Evolutionary conservation across 2,113 vertebrate species (phyloP), one percentile per base, ranked within the genome.

Genomic region (Chitala chitala): DNA sequence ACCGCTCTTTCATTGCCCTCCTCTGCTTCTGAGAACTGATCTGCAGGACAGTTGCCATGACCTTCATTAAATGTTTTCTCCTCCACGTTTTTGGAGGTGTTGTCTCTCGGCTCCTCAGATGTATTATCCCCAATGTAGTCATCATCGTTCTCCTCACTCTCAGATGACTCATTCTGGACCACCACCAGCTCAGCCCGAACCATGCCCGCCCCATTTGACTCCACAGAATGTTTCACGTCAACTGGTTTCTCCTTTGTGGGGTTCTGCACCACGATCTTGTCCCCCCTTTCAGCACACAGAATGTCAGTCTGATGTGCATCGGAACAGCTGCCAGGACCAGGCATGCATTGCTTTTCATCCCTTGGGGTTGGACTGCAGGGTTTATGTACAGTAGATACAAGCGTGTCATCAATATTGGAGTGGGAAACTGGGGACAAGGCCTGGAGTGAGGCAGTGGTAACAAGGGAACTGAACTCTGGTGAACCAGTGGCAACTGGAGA

Each of bases 111-210:
- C 38, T 87, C 85, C 71, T 80, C 63, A 76, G 85, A 82, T 63
- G 80, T 0, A 0, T 78, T 42, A 77, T 83, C 80, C 40, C 82
- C 77, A 64, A 70, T 76, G 40, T 82, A 84, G 53, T 76, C 89
- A 36, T 87, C 87, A 26, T 88, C 88, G 15, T 83, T 88, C 72
- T 86, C 86, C 53, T 90, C 91, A 77, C 87, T 88, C 79, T 92
- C 93, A n/a, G 91, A 94, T 17, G 91, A 92, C 80, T 93, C 91
- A 31, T 84, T 89, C 80, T 92, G 88, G 64, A 90, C 80, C 1
- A 85, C 82, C 64, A 92, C 83, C 40, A 93, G 80, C 78, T 93
- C 92, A 40, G 88, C 82, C 8, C 85, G 73, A 75, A 77, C 75
- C 24, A 79, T 72, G 5, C 84, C 83, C 4, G 44, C 3, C 1